Percentiles rank a stretch among this genome's conserved stretches.
Evolutionary conservation across 2,888 invertebrate species (phyloP).

Genomic region (Andrena minutula): DNA sequence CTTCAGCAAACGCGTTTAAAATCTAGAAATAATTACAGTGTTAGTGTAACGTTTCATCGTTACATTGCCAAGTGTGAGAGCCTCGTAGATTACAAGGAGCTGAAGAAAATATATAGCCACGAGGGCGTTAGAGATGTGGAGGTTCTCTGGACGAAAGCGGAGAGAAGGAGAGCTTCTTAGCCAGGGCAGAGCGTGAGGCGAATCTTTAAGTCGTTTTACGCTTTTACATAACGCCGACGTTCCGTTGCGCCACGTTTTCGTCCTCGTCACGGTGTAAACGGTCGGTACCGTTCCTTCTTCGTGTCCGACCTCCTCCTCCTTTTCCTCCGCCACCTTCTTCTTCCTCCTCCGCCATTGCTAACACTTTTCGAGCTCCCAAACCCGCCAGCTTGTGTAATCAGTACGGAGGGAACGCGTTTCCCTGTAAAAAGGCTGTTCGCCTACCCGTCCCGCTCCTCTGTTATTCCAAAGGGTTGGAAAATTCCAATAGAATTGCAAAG

Average conservation of each 20-base stretch:
- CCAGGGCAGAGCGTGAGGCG: slow-evolving; percentile 64
- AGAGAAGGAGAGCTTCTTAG: slow-evolving; percentile 54
- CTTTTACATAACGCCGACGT: slow-evolving; percentile 72
- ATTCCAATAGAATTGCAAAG: not conserved
- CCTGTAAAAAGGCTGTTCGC: slow-evolving; percentile 11
- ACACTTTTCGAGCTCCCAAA: slow-evolving; percentile 66
- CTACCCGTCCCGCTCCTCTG: slow-evolving; percentile 22
- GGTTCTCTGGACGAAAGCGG: slow-evolving; percentile 12
- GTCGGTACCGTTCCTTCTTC: slow-evolving; percentile 64
- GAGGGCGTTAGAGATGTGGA: slow-evolving; percentile 6
- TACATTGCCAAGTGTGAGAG: not conserved
- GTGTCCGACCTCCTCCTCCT: slow-evolving; percentile 49
- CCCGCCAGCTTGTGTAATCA: slow-evolving; percentile 55
- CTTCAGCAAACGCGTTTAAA: not conserved
- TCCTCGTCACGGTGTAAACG: slow-evolving; percentile 70
- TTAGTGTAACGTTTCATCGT: not conserved
- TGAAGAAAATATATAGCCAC: not conserved
- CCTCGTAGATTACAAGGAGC: not conserved
- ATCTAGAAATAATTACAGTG: not conserved
- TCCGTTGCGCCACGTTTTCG: slow-evolving; percentile 70
- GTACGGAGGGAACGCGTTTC: slow-evolving; percentile 36
- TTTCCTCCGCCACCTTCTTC: not conserved
- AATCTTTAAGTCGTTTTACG: slow-evolving; percentile 72
- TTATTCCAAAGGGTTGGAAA: not conserved
- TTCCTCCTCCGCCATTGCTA: slow-evolving; percentile 28